phyloP scores from a whole-genome alignment of 2,113 vertebrate species.

The Leiothrix lutea region DNA sequence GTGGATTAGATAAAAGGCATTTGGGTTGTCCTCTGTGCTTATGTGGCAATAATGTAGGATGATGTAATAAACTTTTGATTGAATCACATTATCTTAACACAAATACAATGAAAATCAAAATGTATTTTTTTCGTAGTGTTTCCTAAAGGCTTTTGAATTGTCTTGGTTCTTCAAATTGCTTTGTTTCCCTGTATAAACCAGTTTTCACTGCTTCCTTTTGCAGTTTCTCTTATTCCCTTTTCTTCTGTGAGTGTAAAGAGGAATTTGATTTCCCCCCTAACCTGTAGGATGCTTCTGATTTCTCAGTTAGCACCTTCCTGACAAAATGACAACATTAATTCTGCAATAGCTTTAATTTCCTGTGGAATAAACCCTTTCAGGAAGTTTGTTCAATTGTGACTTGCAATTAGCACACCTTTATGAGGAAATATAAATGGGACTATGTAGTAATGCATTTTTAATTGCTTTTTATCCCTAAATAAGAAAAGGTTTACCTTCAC shows the following conservation, averaged over 20 bases:
- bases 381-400: not conserved
- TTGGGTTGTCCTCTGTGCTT: not conserved
- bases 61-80: conserved; percentile 33
- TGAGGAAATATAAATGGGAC: not conserved
- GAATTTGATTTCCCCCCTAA: not conserved
- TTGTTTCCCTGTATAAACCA: not conserved
- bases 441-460: not conserved
- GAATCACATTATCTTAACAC: not conserved
- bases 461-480: conserved; percentile 44
- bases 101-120: not conserved
- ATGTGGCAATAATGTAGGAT: not conserved
- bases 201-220: not conserved
- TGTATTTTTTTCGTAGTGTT: not conserved
- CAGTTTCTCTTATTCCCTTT: not conserved
- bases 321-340: not conserved
- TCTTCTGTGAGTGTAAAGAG: not conserved
- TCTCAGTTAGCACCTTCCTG: not conserved
- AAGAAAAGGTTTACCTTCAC: conserved; percentile 55
- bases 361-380: conserved; percentile 29
- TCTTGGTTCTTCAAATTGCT: not conserved
- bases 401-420: not conserved
- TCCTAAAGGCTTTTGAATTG: not conserved
- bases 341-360: conserved; percentile 12
- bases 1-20: not conserved
- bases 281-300: not conserved